Base-by-base conservation (phyloP, 1,140 invertebrate genomes). In the Gonatopus flavifemur region DNA sequence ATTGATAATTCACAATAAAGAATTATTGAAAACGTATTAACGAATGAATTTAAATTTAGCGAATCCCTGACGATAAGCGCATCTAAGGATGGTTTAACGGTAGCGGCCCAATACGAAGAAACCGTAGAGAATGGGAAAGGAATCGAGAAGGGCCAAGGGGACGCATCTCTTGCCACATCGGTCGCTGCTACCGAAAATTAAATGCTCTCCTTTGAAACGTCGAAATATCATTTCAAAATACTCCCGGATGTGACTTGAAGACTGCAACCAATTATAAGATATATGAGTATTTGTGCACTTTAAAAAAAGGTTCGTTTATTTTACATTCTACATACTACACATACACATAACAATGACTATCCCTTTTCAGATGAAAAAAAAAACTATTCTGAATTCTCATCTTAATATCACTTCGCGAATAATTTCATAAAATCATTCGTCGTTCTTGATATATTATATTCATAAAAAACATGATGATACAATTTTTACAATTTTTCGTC, bases 201-300 rank as follows among this genome's bases (percentile, higher is more conserved):
- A n/a, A 46, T n/a, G 43, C 25, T 20, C 19, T 7, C 38, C 16
- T 44, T 20, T 28, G n/a, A n/a, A n/a, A n/a, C n/a, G n/a, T n/a
- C n/a, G n/a, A n/a, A n/a, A n/a, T n/a, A n/a, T n/a, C 18, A 52
- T 60, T 55, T 44, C 42, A 51, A 57, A 58, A 55, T 31, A 57
- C 56, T 66, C 63, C 59, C 69, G 59, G 64, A 73, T 65, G 43
- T 63, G 70, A 71, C 64, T 63, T n/a, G 44, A 74, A 76, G 70
- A 73, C 70, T 71, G 73, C 63, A 69, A 66, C 65, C 59, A 65
- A 62, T 68, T 64, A 63, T 59, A 62, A 63, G 59, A 52, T 52
- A 52, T 49, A 59, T 49, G 60, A 67, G 49, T 46, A 43, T 50
- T 62, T 45, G 55, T 55, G 51, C 65, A 59, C 24, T 1, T 33